Percentiles rank a stretch among this genome's conserved stretches.
phyloP scores from a whole-genome alignment of 2,797 vertebrate species.

The Helicolenus hilgendorfi region DNA sequence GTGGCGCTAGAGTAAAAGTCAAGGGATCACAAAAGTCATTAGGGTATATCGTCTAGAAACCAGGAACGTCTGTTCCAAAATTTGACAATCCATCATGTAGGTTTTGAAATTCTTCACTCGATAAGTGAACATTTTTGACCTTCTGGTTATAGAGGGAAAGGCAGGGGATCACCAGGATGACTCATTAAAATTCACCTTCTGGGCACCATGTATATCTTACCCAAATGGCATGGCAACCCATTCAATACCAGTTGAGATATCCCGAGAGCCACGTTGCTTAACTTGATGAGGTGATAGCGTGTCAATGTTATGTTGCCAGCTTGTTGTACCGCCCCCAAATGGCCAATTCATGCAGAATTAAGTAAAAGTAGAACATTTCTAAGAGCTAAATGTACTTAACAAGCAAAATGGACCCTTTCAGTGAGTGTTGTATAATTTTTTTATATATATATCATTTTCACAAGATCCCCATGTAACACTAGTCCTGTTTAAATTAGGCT shows the following conservation, averaged over 20 bases:
- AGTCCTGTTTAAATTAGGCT: not conserved
- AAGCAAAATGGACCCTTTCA: no score
- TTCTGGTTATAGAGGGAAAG: not conserved
- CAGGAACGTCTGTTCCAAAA: not conserved
- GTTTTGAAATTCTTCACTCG: not conserved
- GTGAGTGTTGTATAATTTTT: no score
- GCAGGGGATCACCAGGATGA: not conserved
- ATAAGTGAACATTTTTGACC: not conserved
- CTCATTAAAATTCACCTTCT: not conserved
- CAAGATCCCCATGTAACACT: not conserved
- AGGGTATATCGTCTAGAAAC: not conserved
- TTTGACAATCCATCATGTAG: not conserved
- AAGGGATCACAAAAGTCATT: fast-evolving
- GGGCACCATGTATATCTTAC: not conserved
- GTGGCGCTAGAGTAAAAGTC: not conserved
- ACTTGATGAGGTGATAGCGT: no score
- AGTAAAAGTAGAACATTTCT: no score
- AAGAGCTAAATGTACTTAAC: no score
- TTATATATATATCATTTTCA: not conserved
- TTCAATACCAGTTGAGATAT: no score
- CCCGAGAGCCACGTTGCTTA: no score
- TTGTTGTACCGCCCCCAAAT: no score
- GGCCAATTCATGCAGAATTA: no score
- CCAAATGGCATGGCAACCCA: not conserved
- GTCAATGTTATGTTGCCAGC: no score